These are phyloP conservation scores for Lagorchestes hirsutus DNA, from an alignment of 2,797 vertebrate genomes.

Conservation along the genomic window DNA sequence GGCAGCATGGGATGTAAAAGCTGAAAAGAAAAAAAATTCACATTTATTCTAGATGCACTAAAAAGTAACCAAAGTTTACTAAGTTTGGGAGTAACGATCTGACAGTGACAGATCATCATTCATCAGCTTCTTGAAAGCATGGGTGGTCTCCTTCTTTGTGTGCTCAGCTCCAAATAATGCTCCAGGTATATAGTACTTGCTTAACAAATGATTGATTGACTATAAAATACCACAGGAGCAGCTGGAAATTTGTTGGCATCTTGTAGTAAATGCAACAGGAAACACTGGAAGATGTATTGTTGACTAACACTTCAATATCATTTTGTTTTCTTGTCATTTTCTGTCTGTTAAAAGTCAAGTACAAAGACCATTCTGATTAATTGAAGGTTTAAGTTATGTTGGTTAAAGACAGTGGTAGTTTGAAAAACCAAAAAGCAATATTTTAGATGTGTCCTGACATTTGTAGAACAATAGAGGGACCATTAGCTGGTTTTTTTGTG, in stretches of 20 bases:
- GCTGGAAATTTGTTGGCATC: background rate
- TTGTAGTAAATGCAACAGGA: conserved; percentile 59
- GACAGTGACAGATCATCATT: background rate
- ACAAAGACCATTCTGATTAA: conserved; percentile 39
- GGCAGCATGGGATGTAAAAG: background rate
- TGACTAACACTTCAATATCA: conserved; percentile 53
- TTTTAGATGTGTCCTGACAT: background rate
- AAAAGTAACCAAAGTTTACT: background rate
- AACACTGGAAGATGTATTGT: conserved; percentile 71
- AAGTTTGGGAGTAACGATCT: background rate
- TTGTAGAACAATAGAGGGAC: background rate
- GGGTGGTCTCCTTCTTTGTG: background rate
- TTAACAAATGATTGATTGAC: background rate
- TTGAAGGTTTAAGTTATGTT: conserved; percentile 8
- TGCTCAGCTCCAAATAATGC: background rate
- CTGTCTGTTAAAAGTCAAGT: conserved; percentile 24
- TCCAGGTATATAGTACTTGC: background rate
- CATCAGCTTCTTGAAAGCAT: background rate
- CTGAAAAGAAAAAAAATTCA: background rate
- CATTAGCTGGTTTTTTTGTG: background rate
- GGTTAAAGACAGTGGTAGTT: background rate
- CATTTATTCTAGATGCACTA: background rate
- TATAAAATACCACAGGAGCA: background rate
- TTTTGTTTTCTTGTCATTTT: conserved; percentile 60
- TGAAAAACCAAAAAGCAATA: background rate